Conservation (phyloP, 2,797 vertebrate genomes). For the Bradypus variegatus region DNA sequence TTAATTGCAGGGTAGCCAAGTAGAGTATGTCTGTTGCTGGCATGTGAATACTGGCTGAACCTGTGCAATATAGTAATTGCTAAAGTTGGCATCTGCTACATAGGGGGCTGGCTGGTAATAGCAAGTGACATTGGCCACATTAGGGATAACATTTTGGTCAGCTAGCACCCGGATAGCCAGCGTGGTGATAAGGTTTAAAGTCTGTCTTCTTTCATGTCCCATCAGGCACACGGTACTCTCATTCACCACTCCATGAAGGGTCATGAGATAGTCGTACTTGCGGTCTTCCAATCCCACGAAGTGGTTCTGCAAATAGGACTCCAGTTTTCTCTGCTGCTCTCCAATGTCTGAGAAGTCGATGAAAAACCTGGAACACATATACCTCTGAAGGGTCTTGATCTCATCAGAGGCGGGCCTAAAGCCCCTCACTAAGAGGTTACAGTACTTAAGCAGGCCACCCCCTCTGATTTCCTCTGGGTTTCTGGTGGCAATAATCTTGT, state of each 20-base stretch:
- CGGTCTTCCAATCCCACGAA: conserved; percentile 98
- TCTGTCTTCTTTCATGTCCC: conserved; percentile 98
- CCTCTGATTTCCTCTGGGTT: conserved; percentile 98
- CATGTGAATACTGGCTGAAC: conserved; percentile 96
- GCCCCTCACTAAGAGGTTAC: conserved; percentile 95
- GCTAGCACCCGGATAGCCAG: conserved; percentile 94
- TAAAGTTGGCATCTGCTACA: conserved; percentile 97
- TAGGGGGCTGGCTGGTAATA: conserved; percentile 99
- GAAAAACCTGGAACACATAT: conserved; percentile 99
- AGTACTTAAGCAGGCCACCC: conserved; percentile 97
- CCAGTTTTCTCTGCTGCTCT: conserved; percentile 97
- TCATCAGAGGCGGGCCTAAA: conserved; percentile 94
- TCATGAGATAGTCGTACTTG: conserved; percentile 99
- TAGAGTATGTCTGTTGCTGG: conserved; percentile 94
- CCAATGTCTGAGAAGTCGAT: conserved; percentile 98
- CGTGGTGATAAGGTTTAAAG: conserved; percentile 95
- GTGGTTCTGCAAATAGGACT: conserved; percentile 99
- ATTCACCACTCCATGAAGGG: conserved; percentile 95
- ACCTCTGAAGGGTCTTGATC: conserved; percentile 98
- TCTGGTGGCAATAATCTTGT: conserved; percentile 95
- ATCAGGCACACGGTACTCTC: conserved; percentile 99
- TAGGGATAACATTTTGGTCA: conserved; percentile 98
- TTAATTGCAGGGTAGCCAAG: conserved; percentile 99
- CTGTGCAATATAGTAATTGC: conserved; percentile 98
- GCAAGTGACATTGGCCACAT: conserved; percentile 98